Evolutionary conservation across 2,797 vertebrate genomes (phyloP).

Genomic region (Leptatherina wallacei): DNA sequence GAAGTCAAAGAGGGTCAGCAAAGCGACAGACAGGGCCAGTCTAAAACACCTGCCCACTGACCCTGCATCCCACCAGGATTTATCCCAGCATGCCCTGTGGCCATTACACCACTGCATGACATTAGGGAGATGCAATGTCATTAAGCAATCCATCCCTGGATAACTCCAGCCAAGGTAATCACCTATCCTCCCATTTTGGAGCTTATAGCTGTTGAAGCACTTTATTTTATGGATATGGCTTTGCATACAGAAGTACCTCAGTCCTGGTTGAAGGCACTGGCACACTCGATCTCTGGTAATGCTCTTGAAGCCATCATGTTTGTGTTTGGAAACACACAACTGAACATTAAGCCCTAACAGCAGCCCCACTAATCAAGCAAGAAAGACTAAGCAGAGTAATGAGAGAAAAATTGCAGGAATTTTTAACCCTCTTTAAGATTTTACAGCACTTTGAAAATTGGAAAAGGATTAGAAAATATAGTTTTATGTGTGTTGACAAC

Average conservation of each 20-base stretch:
- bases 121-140: slow-evolving; percentile 58
- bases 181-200: slow-evolving; percentile 63
- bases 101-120: slow-evolving; percentile 19
- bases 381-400: slow-evolving; percentile 50
- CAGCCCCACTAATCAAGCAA: slow-evolving; percentile 55
- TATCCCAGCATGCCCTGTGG: background rate
- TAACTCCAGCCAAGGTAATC: slow-evolving; percentile 67
- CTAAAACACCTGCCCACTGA: background rate
- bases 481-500: slow-evolving; percentile 25
- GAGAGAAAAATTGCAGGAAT: slow-evolving; percentile 48
- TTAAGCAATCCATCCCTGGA: slow-evolving; percentile 66
- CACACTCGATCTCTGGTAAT: slow-evolving; percentile 42
- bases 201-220: slow-evolving; percentile 64
- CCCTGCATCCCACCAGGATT: background rate
- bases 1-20: background rate
- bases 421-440: slow-evolving; percentile 63
- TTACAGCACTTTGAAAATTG: slow-evolving; percentile 28
- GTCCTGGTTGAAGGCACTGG: slow-evolving; percentile 29
- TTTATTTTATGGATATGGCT: slow-evolving; percentile 65
- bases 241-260: slow-evolving; percentile 66
- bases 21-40: background rate
- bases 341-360: slow-evolving; percentile 57
- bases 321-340: slow-evolving; percentile 58
- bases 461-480: slow-evolving; percentile 13
- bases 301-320: slow-evolving; percentile 66